These are phyloP conservation scores for Athrips mouffetella DNA, from an alignment of 2,888 invertebrate genomes.

Conservation along the genomic window DNA sequence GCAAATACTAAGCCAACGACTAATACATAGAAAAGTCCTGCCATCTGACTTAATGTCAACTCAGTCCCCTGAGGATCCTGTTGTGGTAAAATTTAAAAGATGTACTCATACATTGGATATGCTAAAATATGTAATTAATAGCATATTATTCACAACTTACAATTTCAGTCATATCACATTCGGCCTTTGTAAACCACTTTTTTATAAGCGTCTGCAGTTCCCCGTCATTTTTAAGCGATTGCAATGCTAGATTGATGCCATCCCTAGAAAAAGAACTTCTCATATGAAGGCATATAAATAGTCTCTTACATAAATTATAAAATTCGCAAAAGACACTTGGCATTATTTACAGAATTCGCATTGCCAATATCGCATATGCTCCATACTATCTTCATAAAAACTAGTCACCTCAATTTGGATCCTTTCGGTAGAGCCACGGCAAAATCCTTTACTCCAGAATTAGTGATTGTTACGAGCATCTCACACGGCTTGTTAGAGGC, in stretches of 20 bases:
- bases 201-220: slow-evolving; percentile 92
- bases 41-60: slow-evolving; percentile 95
- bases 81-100: no score
- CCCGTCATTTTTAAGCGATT: slow-evolving; percentile 92
- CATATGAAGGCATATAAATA: background rate
- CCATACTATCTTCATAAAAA: slow-evolving; percentile 11
- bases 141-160: background rate
- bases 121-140: no score
- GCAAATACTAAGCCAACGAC: slow-evolving; percentile 94
- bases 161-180: slow-evolving; percentile 26
- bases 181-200: slow-evolving; percentile 84
- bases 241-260: slow-evolving; percentile 92
- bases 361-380: slow-evolving; percentile 8
- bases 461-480: slow-evolving; percentile 94
- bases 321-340: background rate
- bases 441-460: slow-evolving; percentile 83
- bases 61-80: slow-evolving; percentile 88
- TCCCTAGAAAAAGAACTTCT: slow-evolving; percentile 79
- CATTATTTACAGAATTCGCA: slow-evolving; percentile 19
- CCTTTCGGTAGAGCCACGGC: slow-evolving; percentile 95
- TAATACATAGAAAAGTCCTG: slow-evolving; percentile 98
- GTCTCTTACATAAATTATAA: background rate
- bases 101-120: background rate
- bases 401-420: slow-evolving; percentile 87
- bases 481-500: slow-evolving; percentile 76